Base-by-base conservation (phyloP, 2,797 vertebrate species). In the Anomalospiza imberbis region DNA sequence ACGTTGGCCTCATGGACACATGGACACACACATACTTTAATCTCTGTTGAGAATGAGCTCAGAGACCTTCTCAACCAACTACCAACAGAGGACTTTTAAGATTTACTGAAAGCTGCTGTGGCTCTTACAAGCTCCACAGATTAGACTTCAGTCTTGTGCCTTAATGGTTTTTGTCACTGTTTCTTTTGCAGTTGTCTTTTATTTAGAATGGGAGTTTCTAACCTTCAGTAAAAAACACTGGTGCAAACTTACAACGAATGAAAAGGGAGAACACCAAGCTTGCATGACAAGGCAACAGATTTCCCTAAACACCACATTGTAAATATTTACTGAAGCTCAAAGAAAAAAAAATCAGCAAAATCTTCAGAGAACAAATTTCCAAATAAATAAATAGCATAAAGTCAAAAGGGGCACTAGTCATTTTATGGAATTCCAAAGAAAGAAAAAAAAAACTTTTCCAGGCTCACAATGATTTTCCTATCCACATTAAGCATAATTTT, bases 361-460 rank as follows among this genome's bases (percentile, higher is more conserved):
- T 34, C 70, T 94, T 93, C 66, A 53, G 72, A 89, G 96, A 75
- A 75, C 5, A 86, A 31, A 85, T 92, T 97, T 92, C 77, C 79
- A 92, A 95, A 89, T 76, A 73, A 96, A 94, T 85, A 96, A 44
- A 40, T 81, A 95, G 60, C 53, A 91, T 78, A 76, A 89, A 90
- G 74, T 87, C 71, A 74, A 70, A 85, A 74, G 24, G 13, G 63
- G 53, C 44, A 91, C 71, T 74, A 86, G 85, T 62, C 7, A 50
- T 93, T 96, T 97, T 94, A 94, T 85, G 25, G 81, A 94, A 96
- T 83, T 93, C 63, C 81, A 94, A 94, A 95, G 71, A 88, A 95
- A 95, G 26, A n/a, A 83, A 91, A 57, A 80, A 80, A 86, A 95
- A 63, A 61, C 55, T 85, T 83, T 92, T 94, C 63, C 75, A 93